Conservation (phyloP, 2,797 vertebrate genomes). For the Aldrovandia affinis region DNA sequence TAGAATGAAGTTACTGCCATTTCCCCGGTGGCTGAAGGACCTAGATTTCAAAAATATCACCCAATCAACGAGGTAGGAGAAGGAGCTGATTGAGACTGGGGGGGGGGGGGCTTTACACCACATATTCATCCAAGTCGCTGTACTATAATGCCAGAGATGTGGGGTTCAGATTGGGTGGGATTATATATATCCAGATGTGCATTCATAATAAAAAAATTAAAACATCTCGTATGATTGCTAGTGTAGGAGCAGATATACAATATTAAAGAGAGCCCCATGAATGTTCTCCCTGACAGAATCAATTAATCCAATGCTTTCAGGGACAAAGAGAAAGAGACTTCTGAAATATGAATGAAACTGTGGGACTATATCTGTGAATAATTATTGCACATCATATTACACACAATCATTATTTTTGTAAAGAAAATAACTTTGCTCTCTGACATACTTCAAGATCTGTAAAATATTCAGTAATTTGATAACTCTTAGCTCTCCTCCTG, state of each 20-base stretch:
- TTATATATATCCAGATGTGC: not conserved
- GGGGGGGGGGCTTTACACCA: constrained; percentile 27
- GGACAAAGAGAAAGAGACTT: not conserved
- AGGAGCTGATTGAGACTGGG: constrained; percentile 38
- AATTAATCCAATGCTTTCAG: not conserved
- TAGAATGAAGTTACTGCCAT: constrained; percentile 48
- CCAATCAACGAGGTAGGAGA: constrained; percentile 51
- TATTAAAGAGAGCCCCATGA: not conserved
- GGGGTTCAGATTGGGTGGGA: not conserved
- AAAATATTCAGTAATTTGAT: not conserved
- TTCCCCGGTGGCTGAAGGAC: constrained; percentile 58
- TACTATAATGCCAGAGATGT: not conserved
- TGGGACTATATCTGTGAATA: not conserved
- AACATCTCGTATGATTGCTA: not conserved
- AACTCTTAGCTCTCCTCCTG: not conserved
- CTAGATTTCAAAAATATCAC: constrained; percentile 65
- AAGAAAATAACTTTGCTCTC: not conserved
- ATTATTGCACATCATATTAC: not conserved
- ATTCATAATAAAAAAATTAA: too few species aligned
- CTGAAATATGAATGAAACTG: not conserved
- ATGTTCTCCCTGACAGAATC: not conserved
- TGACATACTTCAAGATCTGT: not conserved
- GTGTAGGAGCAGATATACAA: not conserved
- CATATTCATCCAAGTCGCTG: constrained; percentile 21
- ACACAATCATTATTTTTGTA: too few species aligned